phyloP scores from a whole-genome alignment of 2,797 vertebrate genomes.

The Catostomus latipinnis region DNA sequence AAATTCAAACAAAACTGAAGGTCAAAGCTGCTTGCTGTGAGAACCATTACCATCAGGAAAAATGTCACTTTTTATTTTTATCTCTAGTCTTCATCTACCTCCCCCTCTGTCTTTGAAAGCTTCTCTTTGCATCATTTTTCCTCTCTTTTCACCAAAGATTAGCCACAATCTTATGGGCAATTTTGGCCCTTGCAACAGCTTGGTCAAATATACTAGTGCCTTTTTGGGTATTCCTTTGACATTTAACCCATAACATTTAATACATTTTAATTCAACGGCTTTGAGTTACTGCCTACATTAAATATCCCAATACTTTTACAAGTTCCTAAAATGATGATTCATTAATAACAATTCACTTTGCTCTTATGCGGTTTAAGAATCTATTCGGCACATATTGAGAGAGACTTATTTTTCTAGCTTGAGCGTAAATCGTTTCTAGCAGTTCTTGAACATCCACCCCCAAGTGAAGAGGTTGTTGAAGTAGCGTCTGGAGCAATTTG shows the following conservation, averaged over 20 bases:
- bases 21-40: constrained; percentile 63
- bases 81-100: constrained; percentile 48
- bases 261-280: not conserved
- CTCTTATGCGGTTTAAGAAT: not conserved
- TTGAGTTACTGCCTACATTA: no score
- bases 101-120: constrained; percentile 15
- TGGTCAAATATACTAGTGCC: not conserved
- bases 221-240: constrained; percentile 12
- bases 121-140: not conserved
- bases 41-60: constrained; percentile 54
- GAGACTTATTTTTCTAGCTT: not conserved
- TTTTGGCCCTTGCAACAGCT: constrained; percentile 14
- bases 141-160: constrained; percentile 31
- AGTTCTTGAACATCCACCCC: constrained; percentile 42
- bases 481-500: constrained; percentile 61
- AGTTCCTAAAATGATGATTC: not conserved
- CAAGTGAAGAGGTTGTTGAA: constrained; percentile 47
- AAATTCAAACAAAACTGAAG: constrained; percentile 63
- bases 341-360: not conserved
- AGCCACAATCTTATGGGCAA: constrained; percentile 37
- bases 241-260: constrained; percentile 17
- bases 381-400: not conserved
- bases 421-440: constrained; percentile 2
- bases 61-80: constrained; percentile 69
- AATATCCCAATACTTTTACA: no score